Evolutionary conservation across 2,888 invertebrate genomes (phyloP).

Genomic region (Plagiodera versicolora): DNA sequence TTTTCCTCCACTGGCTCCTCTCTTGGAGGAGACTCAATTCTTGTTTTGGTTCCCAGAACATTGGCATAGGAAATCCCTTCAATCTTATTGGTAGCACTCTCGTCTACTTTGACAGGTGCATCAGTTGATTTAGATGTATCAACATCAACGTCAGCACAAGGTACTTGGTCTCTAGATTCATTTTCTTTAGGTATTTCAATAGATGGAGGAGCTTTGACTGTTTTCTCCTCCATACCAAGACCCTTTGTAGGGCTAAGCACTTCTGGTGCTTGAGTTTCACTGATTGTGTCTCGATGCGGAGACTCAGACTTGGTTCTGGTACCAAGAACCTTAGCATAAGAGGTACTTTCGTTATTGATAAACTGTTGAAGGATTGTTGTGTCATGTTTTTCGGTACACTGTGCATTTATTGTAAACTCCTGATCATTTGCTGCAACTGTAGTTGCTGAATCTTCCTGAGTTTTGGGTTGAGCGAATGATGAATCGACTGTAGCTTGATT

Average conservation of each 20-base stretch:
- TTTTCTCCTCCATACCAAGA: not conserved
- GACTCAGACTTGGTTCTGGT: not conserved
- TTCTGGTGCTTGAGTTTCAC: not conserved
- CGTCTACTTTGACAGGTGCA: not conserved
- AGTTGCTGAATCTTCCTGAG: no score
- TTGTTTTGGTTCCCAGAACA: not conserved
- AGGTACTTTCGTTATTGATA: not conserved
- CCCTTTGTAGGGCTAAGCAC: not conserved
- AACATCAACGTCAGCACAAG: not conserved
- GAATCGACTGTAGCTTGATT: no score
- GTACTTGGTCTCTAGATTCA: not conserved
- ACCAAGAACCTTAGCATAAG: not conserved
- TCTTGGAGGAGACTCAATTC: not conserved
- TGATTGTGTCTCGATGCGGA: not conserved
- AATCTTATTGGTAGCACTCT: not conserved
- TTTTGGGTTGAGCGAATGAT: no score
- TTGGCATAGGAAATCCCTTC: not conserved
- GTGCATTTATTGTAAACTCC: not conserved
- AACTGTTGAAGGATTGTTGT: not conserved
- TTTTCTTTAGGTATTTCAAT: no score
- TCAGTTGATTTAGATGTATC: not conserved
- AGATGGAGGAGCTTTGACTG: not conserved
- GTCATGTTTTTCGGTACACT: not conserved
- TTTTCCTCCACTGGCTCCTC: not conserved
- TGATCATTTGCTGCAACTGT: no score